phyloP scores from a whole-genome alignment of 2,113 vertebrate genomes.

The Eulemur rufifrons region DNA sequence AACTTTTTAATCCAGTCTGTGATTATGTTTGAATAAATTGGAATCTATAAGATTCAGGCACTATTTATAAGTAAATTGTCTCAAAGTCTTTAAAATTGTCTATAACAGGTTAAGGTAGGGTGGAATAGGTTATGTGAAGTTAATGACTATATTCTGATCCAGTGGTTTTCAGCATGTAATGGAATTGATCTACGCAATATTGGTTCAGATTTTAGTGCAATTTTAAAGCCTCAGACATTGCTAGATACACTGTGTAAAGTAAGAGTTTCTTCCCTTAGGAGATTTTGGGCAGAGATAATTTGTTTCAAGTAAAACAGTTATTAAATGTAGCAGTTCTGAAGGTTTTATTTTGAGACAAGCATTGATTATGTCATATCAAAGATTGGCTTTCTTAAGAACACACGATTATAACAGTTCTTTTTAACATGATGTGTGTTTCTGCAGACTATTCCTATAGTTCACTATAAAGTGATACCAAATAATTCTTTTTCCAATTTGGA shows the following conservation, averaged over 20 bases:
- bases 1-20: slow-evolving; percentile 55
- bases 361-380: neutral
- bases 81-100: slow-evolving; percentile 58
- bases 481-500: slow-evolving; percentile 38
- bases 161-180: slow-evolving; percentile 31
- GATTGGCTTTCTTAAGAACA: slow-evolving; percentile 45
- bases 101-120: slow-evolving; percentile 36
- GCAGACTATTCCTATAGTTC: neutral
- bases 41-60: slow-evolving; percentile 60
- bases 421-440: slow-evolving; percentile 45
- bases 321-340: slow-evolving; percentile 50
- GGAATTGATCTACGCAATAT: slow-evolving; percentile 43
- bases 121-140: slow-evolving; percentile 30
- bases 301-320: slow-evolving; percentile 21
- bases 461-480: neutral
- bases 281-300: slow-evolving; percentile 9
- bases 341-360: neutral
- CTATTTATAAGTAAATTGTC: slow-evolving; percentile 67
- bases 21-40: slow-evolving; percentile 71
- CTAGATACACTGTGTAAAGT: slow-evolving; percentile 4
- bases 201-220: slow-evolving; percentile 41
- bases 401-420: slow-evolving; percentile 42
- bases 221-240: slow-evolving; percentile 40
- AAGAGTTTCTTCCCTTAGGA: neutral
- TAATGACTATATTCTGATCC: slow-evolving; percentile 7